phyloP scores from a whole-genome alignment of 2,797 vertebrate genomes.

The Microctenopoma steveboyesi region DNA sequence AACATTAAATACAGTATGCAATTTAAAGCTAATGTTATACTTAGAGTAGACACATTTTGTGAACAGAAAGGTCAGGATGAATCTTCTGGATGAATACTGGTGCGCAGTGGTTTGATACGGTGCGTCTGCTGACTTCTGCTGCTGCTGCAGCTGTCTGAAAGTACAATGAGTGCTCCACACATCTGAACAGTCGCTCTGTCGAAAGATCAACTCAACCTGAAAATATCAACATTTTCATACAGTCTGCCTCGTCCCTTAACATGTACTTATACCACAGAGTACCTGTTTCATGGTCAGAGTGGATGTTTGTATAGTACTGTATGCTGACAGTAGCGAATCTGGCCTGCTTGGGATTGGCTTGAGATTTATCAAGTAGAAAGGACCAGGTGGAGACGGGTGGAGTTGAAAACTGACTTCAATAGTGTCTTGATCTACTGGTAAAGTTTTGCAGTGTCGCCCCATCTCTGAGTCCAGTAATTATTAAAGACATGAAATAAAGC shows the following conservation, averaged over 20 bases:
- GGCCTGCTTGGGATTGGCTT: conserved; percentile 33
- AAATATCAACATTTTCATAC: conserved; percentile 13
- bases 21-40: conserved; percentile 77
- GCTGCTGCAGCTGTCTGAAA: conserved; percentile 50
- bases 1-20: conserved; percentile 57
- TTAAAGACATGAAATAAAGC: conserved; percentile 12
- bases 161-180: conserved; percentile 23
- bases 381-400: conserved; percentile 26
- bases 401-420: conserved; percentile 39
- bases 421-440: conserved; percentile 40
- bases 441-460: conserved; percentile 28
- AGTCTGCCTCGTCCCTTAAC: conserved; percentile 21
- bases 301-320: conserved; percentile 52
- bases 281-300: conserved; percentile 50
- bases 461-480: conserved; percentile 14
- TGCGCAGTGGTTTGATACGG: conserved; percentile 48
- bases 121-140: conserved; percentile 48
- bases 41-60: conserved; percentile 65
- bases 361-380: conserved; percentile 7
- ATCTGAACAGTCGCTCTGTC: conserved; percentile 9
- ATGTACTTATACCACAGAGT: conserved; percentile 18
- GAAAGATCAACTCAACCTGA: conserved; percentile 27
- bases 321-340: conserved; percentile 62
- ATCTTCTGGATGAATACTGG: conserved; percentile 35
- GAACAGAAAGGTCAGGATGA: conserved; percentile 57